A percentile compares a stretch with the other conserved stretches of the same genome.
These are phyloP conservation scores for Drosophila nigritarsus DNA, from an alignment of 2,888 invertebrate genomes.

Conservation along the genomic window DNA sequence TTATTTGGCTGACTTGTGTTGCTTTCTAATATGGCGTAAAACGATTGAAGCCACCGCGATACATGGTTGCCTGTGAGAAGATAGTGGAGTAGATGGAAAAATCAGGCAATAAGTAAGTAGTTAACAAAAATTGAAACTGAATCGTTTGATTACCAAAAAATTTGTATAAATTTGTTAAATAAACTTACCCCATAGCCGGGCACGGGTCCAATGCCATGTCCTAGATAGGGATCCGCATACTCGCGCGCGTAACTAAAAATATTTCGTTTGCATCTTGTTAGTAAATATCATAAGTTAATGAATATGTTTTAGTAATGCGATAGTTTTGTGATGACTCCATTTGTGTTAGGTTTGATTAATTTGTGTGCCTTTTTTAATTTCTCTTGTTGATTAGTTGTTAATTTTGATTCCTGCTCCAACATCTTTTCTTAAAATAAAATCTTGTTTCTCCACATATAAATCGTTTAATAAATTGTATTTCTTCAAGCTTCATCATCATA, in stretches of 20 bases:
- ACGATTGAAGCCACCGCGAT: constrained; percentile 97
- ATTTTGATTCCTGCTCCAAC: constrained; percentile 21
- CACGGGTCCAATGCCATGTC: constrained; percentile 97
- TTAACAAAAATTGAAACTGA: too few species aligned
- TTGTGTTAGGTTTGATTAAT: constrained; percentile 20
- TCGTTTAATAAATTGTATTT: background rate
- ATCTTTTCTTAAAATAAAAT: constrained; percentile 2
- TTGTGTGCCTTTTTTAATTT: constrained; percentile 3
- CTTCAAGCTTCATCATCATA: background rate
- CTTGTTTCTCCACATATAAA: constrained; percentile 18
- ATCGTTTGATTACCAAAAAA: background rate
- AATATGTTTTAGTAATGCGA: constrained; percentile 17
- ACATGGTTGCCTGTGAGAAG: constrained; percentile 92
- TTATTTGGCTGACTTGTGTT: constrained; percentile 77
- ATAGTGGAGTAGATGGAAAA: constrained; percentile 7
- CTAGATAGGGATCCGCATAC: constrained; percentile 96
- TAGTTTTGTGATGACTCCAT: constrained; percentile 38
- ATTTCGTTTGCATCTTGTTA: constrained; percentile 53
- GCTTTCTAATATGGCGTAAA: constrained; percentile 94
- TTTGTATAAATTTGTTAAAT: background rate
- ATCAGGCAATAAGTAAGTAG: background rate
- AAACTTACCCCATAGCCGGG: constrained; percentile 97
- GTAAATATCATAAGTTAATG: constrained; percentile 2
- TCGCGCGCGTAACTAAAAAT: constrained; percentile 92
- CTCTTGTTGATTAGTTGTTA: constrained; percentile 1